These are phyloP conservation scores for Gadopsis bispinosus DNA, from an alignment of 2,797 vertebrate genomes.

Conservation along the genomic window DNA sequence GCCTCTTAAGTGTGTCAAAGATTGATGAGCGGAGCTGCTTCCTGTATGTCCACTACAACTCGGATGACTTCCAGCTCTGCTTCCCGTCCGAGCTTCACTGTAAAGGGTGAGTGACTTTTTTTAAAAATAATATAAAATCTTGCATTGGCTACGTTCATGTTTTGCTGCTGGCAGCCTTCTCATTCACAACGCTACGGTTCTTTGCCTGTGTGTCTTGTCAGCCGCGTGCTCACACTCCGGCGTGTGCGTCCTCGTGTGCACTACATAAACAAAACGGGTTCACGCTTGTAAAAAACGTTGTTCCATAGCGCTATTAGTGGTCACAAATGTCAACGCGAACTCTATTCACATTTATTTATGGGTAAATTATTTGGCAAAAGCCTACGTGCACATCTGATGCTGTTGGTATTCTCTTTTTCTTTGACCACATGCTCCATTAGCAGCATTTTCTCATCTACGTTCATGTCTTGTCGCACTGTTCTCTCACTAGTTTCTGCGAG, in stretches of 20 bases:
- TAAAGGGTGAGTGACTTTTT: conserved; percentile 83
- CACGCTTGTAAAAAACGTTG: neutral
- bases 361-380: neutral
- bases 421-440: neutral
- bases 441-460: neutral
- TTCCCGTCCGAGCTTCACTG: conserved; percentile 91
- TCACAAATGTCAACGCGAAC: neutral
- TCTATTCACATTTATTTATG: neutral
- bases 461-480: conserved; percentile 6
- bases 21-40: conserved; percentile 92
- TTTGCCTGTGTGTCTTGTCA: neutral
- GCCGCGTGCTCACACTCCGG: too few relatives aligned
- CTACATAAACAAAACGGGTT: neutral
- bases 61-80: conserved; percentile 92
- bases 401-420: neutral
- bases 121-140: too few relatives aligned
- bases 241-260: neutral
- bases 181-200: too few relatives aligned
- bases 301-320: neutral
- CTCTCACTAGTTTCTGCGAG: conserved; percentile 87
- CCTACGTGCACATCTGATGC: neutral
- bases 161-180: neutral
- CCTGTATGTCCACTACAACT: conserved; percentile 89
- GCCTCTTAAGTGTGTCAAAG: conserved; percentile 86
- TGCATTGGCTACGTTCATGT: too few relatives aligned